Evolutionary conservation across 2,888 invertebrate genomes (phyloP).

Genomic region (Agrochola litura): DNA sequence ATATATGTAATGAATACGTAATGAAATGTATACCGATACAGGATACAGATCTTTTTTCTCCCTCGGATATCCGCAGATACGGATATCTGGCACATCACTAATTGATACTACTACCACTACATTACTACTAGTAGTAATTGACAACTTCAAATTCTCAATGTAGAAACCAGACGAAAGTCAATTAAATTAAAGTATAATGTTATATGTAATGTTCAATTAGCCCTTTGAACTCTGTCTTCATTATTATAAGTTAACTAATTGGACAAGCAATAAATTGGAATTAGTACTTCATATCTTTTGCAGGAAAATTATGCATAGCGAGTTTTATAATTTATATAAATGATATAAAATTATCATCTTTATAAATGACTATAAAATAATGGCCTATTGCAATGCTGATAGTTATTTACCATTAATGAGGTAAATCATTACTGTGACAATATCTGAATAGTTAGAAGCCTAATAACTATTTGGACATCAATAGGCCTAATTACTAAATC

Average conservation of each 20-base stretch:
- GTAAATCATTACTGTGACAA: background rate
- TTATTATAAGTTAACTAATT: constrained; percentile 10
- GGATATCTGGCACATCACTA: too few species aligned
- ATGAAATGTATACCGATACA: too few species aligned
- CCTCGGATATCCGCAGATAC: too few species aligned
- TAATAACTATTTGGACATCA: constrained; percentile 13
- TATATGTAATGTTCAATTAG: background rate
- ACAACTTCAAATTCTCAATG: background rate
- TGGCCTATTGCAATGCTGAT: background rate
- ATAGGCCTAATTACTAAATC: constrained; percentile 20
- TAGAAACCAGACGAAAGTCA: background rate
- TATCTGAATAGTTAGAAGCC: background rate
- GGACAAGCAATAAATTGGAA: background rate
- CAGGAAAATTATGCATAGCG: background rate
- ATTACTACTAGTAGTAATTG: background rate
- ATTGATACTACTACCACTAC: background rate
- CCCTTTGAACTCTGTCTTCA: too few species aligned
- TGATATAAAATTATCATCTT: background rate
- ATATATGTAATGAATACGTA: too few species aligned
- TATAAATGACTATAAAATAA: background rate
- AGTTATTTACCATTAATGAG: background rate
- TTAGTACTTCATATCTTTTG: background rate
- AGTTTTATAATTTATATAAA: background rate
- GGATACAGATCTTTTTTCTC: too few species aligned
- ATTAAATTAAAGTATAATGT: background rate